These are phyloP conservation scores for Calliopum simillimum DNA, from an alignment of 2,888 invertebrate species.

Conservation along the genomic window DNA sequence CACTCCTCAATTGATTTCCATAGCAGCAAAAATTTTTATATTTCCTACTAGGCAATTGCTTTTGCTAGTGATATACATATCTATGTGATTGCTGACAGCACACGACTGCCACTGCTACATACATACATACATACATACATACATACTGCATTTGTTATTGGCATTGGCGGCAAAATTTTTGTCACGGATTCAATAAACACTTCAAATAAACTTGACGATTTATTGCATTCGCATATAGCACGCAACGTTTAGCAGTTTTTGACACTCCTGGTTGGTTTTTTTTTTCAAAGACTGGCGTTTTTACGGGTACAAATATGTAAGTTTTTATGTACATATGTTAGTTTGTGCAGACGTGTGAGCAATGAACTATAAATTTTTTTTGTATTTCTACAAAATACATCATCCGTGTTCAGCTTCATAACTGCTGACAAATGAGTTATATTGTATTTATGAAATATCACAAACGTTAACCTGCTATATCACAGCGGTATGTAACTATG, in stretches of 20 bases:
- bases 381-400: conserved; percentile 49
- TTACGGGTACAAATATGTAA: too few species aligned
- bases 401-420: conserved; percentile 51
- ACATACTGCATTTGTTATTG: conserved; percentile 28
- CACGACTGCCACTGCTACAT: not conserved
- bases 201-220: conserved; percentile 66
- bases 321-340: conserved; percentile 5
- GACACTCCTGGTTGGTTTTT: conserved; percentile 46
- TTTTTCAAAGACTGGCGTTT: not conserved
- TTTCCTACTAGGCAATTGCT: too few species aligned
- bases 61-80: not conserved
- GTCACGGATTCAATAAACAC: conserved; percentile 68
- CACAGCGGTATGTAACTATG: not conserved
- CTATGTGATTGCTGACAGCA: conserved; percentile 12
- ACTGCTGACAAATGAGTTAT: conserved; percentile 65
- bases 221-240: conserved; percentile 53
- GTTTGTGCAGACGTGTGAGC: conserved; percentile 29
- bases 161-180: conserved; percentile 45
- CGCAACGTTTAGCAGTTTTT: conserved; percentile 48
- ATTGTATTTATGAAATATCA: conserved; percentile 55
- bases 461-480: conserved; percentile 12
- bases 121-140: not conserved
- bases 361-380: conserved; percentile 35
- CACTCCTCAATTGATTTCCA: too few species aligned
- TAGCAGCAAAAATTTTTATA: too few species aligned